Conservation (phyloP, 2,113 vertebrate species). For the Zosterops hypoxanthus region DNA sequence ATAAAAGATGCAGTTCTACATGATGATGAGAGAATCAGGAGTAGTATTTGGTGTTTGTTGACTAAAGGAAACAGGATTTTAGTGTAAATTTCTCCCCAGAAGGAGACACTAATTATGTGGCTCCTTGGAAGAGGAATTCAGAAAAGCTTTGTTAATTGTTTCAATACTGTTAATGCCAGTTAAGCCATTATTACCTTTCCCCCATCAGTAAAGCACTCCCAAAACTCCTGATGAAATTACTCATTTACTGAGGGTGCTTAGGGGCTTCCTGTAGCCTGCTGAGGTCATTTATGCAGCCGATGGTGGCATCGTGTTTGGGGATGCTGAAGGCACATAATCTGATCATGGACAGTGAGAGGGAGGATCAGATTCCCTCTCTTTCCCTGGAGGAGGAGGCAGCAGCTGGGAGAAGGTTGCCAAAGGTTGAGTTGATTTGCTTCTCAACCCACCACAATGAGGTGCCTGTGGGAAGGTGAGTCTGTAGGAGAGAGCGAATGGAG, state of each 20-base stretch:
- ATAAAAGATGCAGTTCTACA: neutral
- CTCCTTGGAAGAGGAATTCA: neutral
- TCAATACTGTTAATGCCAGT: neutral
- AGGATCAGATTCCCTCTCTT: neutral
- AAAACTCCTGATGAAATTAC: neutral
- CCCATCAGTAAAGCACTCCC: neutral
- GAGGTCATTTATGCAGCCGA: neutral
- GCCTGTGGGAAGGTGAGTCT: neutral
- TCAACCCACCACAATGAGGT: accelerated
- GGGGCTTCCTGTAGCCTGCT: neutral
- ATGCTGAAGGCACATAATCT: neutral
- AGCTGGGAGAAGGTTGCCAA: neutral
- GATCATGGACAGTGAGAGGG: neutral
- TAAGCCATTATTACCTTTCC: neutral
- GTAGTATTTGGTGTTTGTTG: neutral
- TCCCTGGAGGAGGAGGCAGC: neutral
- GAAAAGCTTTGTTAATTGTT: neutral
- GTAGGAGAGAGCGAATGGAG: accelerated
- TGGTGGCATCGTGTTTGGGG: neutral
- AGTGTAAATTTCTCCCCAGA: neutral
- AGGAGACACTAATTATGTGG: neutral
- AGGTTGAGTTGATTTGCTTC: neutral
- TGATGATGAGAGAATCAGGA: neutral
- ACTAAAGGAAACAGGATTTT: neutral
- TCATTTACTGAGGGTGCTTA: neutral